Conservation (phyloP, 1,140 invertebrate species). For the Drosophila kurseongensis region DNA sequence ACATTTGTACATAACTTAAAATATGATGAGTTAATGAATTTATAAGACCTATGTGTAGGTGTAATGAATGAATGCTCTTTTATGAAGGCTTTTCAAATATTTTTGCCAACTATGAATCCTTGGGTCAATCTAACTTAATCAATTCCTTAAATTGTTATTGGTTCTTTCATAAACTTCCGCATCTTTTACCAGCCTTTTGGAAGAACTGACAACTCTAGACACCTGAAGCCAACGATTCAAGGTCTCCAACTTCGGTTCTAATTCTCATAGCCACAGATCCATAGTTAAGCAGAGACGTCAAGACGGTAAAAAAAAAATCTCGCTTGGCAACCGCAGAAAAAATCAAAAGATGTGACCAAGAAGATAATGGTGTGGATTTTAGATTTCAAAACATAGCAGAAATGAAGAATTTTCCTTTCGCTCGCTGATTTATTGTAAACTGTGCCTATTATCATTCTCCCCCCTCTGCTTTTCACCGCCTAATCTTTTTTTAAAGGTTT, state of each 20-base stretch:
- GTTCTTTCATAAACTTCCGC: too few relatives aligned
- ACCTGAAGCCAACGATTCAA: conserved; percentile 3
- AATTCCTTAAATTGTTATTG: too few relatives aligned
- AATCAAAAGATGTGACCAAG: conserved; percentile 14
- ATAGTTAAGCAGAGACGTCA: conserved; percentile 17
- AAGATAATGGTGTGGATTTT: not conserved
- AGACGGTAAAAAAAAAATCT: not conserved
- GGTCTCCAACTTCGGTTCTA: conserved; percentile 14
- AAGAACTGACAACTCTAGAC: not conserved
- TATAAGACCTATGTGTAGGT: too few relatives aligned
- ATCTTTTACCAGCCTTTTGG: too few relatives aligned
- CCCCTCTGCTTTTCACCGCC: conserved; percentile 9
- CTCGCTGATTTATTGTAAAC: conserved; percentile 46
- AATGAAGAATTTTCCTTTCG: conserved; percentile 41
- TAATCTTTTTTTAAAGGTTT: conserved; percentile 19
- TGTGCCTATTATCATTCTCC: conserved; percentile 39
- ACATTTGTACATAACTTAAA: too few relatives aligned
- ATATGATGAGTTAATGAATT: too few relatives aligned
- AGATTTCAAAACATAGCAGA: conserved; percentile 12
- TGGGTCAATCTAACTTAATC: too few relatives aligned
- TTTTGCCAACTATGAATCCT: too few relatives aligned
- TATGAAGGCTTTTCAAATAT: too few relatives aligned
- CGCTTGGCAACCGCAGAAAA: conserved; percentile 11
- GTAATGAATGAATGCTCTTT: too few relatives aligned
- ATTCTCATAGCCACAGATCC: conserved; percentile 40